A percentile compares a stretch with the other conserved stretches of the same genome.
phyloP scores from a whole-genome alignment of 1,140 invertebrate genomes.

The Lepidurus apus region DNA sequence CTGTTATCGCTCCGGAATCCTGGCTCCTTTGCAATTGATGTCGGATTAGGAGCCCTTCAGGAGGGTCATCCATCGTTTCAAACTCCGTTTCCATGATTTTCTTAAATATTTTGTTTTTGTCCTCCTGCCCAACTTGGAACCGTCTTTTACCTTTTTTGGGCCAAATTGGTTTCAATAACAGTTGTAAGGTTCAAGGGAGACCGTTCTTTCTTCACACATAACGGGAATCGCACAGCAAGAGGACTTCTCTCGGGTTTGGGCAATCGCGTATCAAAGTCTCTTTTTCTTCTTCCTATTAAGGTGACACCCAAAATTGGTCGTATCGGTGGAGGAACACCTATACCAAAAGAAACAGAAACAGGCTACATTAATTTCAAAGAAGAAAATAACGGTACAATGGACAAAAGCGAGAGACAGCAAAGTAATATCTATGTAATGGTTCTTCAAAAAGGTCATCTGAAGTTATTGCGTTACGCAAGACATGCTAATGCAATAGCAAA shows the following conservation, averaged over 20 bases:
- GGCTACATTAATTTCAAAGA: not conserved
- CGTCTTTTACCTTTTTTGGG: not conserved
- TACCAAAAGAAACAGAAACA: not conserved
- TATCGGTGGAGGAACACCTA: not conserved
- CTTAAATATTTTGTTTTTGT: not conserved
- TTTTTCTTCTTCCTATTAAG: constrained; percentile 1
- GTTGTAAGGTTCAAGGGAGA: not conserved
- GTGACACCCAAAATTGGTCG: not conserved
- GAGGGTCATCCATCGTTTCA: constrained; percentile 12
- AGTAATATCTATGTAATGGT: too few species aligned
- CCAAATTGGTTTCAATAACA: not conserved
- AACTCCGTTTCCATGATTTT: not conserved
- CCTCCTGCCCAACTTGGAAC: not conserved
- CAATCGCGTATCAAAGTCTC: not conserved
- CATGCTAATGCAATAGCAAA: too few species aligned
- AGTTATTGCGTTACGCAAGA: too few species aligned
- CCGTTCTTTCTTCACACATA: not conserved
- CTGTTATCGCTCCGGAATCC: constrained; percentile 42
- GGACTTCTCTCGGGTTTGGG: not conserved
- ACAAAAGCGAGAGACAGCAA: not conserved
- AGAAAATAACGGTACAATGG: not conserved
- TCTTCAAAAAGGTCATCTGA: too few species aligned
- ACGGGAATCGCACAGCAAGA: not conserved
- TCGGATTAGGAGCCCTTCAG: not conserved
- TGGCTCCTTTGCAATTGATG: constrained; percentile 39